phyloP scores from a whole-genome alignment of 1,140 invertebrate genomes.

The Trachymyrmex cornetzi region DNA sequence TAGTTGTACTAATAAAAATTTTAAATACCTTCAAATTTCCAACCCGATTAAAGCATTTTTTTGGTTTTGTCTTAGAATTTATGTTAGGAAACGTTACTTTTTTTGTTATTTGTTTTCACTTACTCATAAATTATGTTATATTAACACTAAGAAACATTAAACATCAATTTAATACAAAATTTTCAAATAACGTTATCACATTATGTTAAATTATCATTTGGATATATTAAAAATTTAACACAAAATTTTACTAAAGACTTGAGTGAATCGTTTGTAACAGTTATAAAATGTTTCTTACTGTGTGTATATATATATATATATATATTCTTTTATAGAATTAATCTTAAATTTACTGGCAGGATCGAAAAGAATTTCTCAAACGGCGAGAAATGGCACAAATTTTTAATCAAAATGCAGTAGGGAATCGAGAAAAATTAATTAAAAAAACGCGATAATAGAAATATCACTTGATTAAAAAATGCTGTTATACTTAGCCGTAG shows the following conservation, averaged over 20 bases:
- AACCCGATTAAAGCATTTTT: not conserved
- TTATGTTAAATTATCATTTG: too few relatives aligned
- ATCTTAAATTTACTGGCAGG: not conserved
- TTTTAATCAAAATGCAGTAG: not conserved
- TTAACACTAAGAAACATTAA: too few relatives aligned
- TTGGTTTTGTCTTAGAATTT: too few relatives aligned
- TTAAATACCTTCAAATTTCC: not conserved
- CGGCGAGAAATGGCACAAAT: not conserved
- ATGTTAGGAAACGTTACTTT: too few relatives aligned
- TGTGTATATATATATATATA: not conserved
- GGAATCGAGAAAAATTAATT: not conserved
- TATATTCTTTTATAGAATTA: not conserved
- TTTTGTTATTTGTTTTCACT: too few relatives aligned
- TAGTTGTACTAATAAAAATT: not conserved
- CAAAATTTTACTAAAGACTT: too few relatives aligned
- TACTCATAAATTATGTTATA: too few relatives aligned
- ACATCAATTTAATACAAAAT: too few relatives aligned
- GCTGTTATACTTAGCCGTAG: not conserved
- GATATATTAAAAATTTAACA: too few relatives aligned
- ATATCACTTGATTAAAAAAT: conserved; percentile 37
- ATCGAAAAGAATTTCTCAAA: not conserved
- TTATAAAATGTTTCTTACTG: too few relatives aligned
- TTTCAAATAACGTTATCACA: too few relatives aligned
- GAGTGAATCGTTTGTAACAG: too few relatives aligned
- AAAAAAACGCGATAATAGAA: not conserved